Evolutionary conservation across 2,888 invertebrate genomes (phyloP).

Genomic region (Philhelius pedissequus): DNA sequence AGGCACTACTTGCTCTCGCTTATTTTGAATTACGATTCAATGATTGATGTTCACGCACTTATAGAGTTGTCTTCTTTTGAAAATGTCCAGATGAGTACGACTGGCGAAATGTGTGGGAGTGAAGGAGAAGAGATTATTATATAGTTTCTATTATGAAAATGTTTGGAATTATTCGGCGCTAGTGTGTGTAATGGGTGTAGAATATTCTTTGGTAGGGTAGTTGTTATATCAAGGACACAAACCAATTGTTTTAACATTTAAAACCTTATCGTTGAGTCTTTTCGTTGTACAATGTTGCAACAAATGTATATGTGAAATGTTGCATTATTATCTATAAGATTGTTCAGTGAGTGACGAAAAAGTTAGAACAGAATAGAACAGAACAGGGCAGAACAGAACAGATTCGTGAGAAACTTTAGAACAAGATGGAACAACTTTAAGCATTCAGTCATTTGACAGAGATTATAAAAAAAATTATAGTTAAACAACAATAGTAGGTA

Average conservation of each 20-base stretch:
- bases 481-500: too few species aligned
- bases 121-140: slow-evolving; percentile 15
- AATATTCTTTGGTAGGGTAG: neutral
- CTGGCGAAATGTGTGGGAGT: slow-evolving; percentile 25
- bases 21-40: neutral
- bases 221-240: neutral
- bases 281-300: too few species aligned
- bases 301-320: too few species aligned
- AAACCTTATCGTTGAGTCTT: neutral
- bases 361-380: too few species aligned
- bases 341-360: too few species aligned
- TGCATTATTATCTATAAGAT: too few species aligned
- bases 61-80: slow-evolving; percentile 38
- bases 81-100: slow-evolving; percentile 12
- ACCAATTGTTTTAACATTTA: neutral
- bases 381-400: too few species aligned
- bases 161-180: neutral
- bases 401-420: too few species aligned
- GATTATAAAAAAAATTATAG: too few species aligned
- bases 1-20: neutral
- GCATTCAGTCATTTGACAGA: too few species aligned
- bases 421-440: too few species aligned
- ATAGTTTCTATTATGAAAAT: neutral
- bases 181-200: neutral
- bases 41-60: neutral